These are phyloP conservation scores for Phenganax stokvisi DNA, from an alignment of 92 coral and sea anemone species.

Conservation along the genomic window DNA sequence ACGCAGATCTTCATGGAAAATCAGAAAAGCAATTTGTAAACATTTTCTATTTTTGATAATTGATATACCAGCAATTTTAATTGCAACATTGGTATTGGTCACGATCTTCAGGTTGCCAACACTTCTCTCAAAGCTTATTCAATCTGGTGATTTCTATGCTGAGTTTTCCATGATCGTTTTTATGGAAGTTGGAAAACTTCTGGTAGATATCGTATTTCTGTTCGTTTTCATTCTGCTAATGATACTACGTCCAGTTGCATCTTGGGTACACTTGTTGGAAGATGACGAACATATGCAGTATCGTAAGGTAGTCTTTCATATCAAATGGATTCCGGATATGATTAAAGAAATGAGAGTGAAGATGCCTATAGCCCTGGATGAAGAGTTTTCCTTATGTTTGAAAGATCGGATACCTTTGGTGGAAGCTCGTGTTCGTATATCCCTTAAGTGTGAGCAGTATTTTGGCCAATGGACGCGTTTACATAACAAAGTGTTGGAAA, in stretches of 20 bases:
- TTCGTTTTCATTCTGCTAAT: constrained; percentile 68
- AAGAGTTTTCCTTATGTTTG: constrained; percentile 70
- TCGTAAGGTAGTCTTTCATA: constrained; percentile 66
- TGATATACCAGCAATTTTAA: constrained; percentile 80
- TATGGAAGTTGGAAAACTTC: constrained; percentile 54
- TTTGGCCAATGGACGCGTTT: constrained; percentile 72
- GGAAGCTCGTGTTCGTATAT: constrained; percentile 50
- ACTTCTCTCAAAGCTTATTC: constrained; percentile 69
- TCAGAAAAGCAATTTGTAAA: constrained; percentile 74
- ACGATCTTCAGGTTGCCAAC: constrained; percentile 79
- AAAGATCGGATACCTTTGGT: constrained; percentile 45
- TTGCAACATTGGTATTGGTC: constrained; percentile 58
- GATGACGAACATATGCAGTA: constrained; percentile 82
- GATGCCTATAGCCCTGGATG: constrained; percentile 81
- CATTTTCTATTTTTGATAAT: constrained; percentile 67
- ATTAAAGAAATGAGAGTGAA: constrained; percentile 61
- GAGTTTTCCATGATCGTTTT: constrained; percentile 84
- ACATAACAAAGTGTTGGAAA: constrained; percentile 60
- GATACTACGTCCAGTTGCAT: constrained; percentile 81
- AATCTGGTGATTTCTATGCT: constrained; percentile 76
- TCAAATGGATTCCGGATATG: constrained; percentile 79
- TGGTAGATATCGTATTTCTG: constrained; percentile 72
- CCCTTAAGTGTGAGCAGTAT: constrained; percentile 53
- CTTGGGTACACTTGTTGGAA: constrained; percentile 92
- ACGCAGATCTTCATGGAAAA: constrained; percentile 64